Evolutionary conservation across 2,797 vertebrate genomes (phyloP), one percentile per base, ranked within the genome.

Genomic region (Australoheros facetus): DNA sequence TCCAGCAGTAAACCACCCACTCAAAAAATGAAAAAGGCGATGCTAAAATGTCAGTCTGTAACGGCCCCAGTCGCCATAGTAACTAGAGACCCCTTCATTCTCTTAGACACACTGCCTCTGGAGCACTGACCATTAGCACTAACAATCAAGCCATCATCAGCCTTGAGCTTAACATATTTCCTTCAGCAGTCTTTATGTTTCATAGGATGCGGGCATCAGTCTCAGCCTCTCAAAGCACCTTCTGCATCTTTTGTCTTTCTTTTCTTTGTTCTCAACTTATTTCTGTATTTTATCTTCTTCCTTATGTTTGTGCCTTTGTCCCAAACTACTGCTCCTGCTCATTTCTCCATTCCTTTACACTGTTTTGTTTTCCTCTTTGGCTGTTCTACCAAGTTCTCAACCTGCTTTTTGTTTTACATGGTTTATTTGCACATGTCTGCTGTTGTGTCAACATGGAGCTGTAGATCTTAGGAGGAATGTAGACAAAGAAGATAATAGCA

Each of bases 21-120:
- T 89, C 81, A 77, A 77, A 77, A 78, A 79, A 72, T 26, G 73
- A 77, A 79, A 85, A 72, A 82, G 72, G 77, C 83, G 16, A 79
- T 71, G 77, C 32, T 83, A 56, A 87, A 88, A 89, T 87, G 85
- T 86, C 76, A 82, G 85, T 81, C 81, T 79, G 75, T 84, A 88
- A 91, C 83, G 83, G 82, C 71, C 59, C 80, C 1, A 37, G 88
- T 94, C 71, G n/a, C 87, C 88, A 91, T 93, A 87, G 93, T 87
- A 92, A 94, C 93, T 39, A 74, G 73, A 80, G 84, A 83, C 72
- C 81, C 5, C 8, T 74, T 82, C n/a, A 42, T 82, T 59, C 88
- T 86, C 81, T 85, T 88, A 73, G 84, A 77, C 79, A 80, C 26
- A 21, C 81, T 69, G 78, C 73, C 79, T 84, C 73, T 79, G 71